These are phyloP conservation scores for Drosophila robusta DNA, from an alignment of 2,888 invertebrate genomes.

Conservation along the genomic window DNA sequence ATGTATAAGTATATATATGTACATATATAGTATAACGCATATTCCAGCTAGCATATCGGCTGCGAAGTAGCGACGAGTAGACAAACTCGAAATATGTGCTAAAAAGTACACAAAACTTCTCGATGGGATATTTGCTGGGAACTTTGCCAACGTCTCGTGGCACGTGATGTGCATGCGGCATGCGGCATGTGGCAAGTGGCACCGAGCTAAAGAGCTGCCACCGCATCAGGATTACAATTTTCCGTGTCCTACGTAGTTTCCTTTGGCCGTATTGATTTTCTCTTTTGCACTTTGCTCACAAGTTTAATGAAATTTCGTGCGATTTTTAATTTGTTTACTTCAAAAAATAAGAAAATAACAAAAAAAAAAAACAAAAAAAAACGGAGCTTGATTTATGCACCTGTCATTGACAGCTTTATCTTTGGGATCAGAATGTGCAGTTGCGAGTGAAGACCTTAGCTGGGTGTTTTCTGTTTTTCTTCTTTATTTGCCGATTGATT, in stretches of 20 bases:
- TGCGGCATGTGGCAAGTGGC: constrained; percentile 16
- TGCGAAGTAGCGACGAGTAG: constrained; percentile 20
- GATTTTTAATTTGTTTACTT: constrained; percentile 49
- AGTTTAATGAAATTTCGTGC: constrained; percentile 52
- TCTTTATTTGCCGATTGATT: constrained; percentile 55
- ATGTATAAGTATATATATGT: constrained; percentile 12
- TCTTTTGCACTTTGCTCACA: constrained; percentile 13
- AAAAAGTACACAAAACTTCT: constrained; percentile 68
- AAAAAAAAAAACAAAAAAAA: constrained; percentile 24
- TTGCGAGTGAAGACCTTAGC: constrained; percentile 54
- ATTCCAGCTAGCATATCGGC: constrained; percentile 28
- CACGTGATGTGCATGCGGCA: constrained; percentile 71
- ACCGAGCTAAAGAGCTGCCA: constrained; percentile 21
- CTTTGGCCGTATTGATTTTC: constrained; percentile 64
- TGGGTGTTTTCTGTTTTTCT: constrained; percentile 6
- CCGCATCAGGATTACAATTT: constrained; percentile 61
- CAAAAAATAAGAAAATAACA: constrained; percentile 9
- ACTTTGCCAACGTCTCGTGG: constrained; percentile 64
- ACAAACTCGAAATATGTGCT: constrained; percentile 67
- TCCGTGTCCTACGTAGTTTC: constrained; percentile 16
- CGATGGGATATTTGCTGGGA: constrained; percentile 66
- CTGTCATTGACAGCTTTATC: constrained; percentile 67
- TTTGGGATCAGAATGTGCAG: constrained; percentile 67
- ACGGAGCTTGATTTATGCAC: constrained; percentile 64
- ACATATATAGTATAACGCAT: constrained; percentile 28